Conservation (phyloP, 2,888 invertebrate species). For the Cinara cedri region DNA sequence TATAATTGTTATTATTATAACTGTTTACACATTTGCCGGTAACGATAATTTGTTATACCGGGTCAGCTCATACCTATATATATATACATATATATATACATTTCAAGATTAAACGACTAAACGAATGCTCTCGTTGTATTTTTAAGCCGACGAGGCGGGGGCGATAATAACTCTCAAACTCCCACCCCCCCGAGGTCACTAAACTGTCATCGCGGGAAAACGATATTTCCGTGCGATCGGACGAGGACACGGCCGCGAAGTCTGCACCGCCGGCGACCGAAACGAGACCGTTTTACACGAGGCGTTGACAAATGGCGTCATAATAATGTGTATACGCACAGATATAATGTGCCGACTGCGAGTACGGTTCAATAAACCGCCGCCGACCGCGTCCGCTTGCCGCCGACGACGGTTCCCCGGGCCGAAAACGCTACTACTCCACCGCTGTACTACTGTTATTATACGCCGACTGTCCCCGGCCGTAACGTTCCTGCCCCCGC, state of each 20-base stretch:
- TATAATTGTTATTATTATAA: too few relatives aligned
- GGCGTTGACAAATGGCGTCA: slow-evolving; percentile 42
- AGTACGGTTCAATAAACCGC: slow-evolving; percentile 50
- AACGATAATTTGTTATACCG: too few relatives aligned
- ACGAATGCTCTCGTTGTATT: too few relatives aligned
- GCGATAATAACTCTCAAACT: not conserved
- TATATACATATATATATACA: too few relatives aligned
- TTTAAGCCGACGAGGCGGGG: not conserved
- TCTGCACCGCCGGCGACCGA: not conserved
- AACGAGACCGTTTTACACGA: slow-evolving; percentile 30
- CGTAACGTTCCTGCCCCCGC: too few relatives aligned
- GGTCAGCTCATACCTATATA: too few relatives aligned
- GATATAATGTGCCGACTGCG: too few relatives aligned
- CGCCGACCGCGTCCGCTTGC: not conserved
- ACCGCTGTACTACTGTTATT: not conserved
- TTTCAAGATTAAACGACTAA: too few relatives aligned
- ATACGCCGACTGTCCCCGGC: not conserved
- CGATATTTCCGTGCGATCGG: too few relatives aligned
- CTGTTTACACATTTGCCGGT: too few relatives aligned
- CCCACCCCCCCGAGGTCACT: not conserved
- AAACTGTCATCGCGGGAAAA: too few relatives aligned
- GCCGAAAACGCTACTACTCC: too few relatives aligned
- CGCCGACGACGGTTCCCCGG: not conserved
- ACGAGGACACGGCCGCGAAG: not conserved
- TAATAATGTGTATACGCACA: not conserved